A percentile compares a stretch with the other conserved stretches of the same genome.
Conservation (phyloP, 2,888 invertebrate species). For the Mesorhabditis sp. region DNA sequence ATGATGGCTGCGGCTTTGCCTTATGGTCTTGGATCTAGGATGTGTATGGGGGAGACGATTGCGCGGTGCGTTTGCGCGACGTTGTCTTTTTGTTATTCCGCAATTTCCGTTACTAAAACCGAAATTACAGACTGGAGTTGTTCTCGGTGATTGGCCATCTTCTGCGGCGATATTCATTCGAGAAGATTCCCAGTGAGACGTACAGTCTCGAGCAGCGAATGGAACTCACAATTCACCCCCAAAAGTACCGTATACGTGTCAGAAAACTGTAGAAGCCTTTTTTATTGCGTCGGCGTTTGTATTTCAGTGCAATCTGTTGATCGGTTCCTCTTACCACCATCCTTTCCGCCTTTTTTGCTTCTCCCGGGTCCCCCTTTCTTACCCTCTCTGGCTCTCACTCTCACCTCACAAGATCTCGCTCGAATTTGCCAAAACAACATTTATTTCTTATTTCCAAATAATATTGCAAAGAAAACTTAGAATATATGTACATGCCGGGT, state of each 20-base stretch:
- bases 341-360: too few relatives aligned
- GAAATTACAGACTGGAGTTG: constrained; percentile 11
- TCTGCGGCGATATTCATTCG: constrained; percentile 12
- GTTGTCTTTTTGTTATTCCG: background rate
- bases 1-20: constrained; percentile 8
- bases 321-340: too few relatives aligned
- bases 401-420: too few relatives aligned
- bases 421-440: too few relatives aligned
- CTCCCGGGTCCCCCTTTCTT: too few relatives aligned
- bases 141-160: constrained; percentile 15
- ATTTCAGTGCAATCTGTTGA: too few relatives aligned
- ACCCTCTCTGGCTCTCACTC: too few relatives aligned
- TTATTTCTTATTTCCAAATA: too few relatives aligned
- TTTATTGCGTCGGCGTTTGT: too few relatives aligned
- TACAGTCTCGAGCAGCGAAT: constrained; percentile 12
- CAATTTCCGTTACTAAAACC: too few relatives aligned
- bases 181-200: constrained; percentile 5
- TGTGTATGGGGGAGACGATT: constrained; percentile 17
- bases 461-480: too few relatives aligned
- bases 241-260: constrained; percentile 6
- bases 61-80: constrained; percentile 12
- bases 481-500: too few relatives aligned
- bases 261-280: background rate
- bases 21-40: constrained; percentile 14
- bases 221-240: constrained; percentile 14